Evolutionary conservation across 2,888 invertebrate genomes (phyloP).

Genomic region (Deroplatys truncata): DNA sequence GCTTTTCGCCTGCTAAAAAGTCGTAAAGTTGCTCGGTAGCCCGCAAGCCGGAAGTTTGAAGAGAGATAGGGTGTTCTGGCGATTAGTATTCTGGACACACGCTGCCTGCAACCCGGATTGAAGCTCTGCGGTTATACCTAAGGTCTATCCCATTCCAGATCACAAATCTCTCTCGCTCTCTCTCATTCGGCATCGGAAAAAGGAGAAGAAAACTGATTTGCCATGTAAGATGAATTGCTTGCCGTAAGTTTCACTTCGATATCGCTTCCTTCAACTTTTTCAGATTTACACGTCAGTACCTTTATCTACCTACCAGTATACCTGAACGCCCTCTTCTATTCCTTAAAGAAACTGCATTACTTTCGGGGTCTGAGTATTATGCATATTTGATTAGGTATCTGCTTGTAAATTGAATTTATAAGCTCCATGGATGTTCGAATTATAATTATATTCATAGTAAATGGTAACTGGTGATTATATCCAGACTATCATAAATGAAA

Average conservation of each 20-base stretch:
- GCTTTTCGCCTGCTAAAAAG: not conserved
- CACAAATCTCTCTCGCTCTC: constrained; percentile 6
- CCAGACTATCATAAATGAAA: too few relatives aligned
- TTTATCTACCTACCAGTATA: not conserved
- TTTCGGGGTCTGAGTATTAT: too few relatives aligned
- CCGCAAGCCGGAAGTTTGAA: not conserved
- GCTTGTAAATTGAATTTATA: too few relatives aligned
- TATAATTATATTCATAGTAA: too few relatives aligned
- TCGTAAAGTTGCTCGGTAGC: not conserved
- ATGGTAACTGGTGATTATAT: too few relatives aligned
- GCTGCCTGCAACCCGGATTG: not conserved
- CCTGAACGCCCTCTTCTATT: not conserved
- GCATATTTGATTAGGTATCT: too few relatives aligned
- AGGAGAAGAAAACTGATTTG: constrained; percentile 1
- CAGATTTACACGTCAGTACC: not conserved
- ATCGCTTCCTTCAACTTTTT: not conserved
- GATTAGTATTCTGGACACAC: constrained; percentile 9
- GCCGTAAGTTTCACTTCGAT: not conserved
- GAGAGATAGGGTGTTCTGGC: not conserved
- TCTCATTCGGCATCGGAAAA: not conserved
- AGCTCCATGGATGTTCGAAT: too few relatives aligned
- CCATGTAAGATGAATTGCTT: not conserved
- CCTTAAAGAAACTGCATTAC: too few relatives aligned
- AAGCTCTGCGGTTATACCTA: not conserved
- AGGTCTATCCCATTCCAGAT: not conserved